Base-by-base conservation (phyloP, 1,140 invertebrate species). In the Plutomurus gul region DNA sequence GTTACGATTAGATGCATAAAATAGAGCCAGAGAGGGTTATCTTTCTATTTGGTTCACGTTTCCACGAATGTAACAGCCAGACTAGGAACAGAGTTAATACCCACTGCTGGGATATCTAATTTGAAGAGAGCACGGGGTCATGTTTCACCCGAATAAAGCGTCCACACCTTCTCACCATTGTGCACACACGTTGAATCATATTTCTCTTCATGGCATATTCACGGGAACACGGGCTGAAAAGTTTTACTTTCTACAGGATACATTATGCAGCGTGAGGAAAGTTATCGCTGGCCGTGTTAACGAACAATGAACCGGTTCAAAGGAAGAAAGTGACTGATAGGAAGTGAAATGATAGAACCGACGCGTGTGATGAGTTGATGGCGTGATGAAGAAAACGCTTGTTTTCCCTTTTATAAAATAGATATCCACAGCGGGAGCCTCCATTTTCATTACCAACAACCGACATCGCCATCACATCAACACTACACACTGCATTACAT, bases 371-470 rank as follows among this genome's bases (percentile, higher is more conserved):
- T 25, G 56, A 65, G 56, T n/a, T 65, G 56, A 65, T 65, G 56
- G 75, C 56, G 49, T 76, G 49, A 77, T 70, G 39, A 49, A 76
- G 49, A 39, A 51, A 77, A 77, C 43, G 70, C 47, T 74, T 73
- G 77, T 60, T 78, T 78, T 43, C 71, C 47, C 49, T 78, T 65
- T 72, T 74, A 78, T 78, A 36, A 78, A 78, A 78, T 78, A 73
- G 77, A 78, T 78, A n/a, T 73, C 71, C 60, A 3, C 70, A 78
- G 77, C 77, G 56, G 77, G 77, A 60, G 47, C 1, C 30, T 60
- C 65, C 46, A 78, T 78, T 78, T 78, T 78, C 70, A 78, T 78
- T 78, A 78, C 33, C 60, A 25, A 36, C 25, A 27, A 65, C 56
- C 56, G 25, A 30, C 56, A 65, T 65, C 27, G 22, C 56, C 56